Conservation (phyloP, 2,888 invertebrate genomes). For the Troides helena region DNA sequence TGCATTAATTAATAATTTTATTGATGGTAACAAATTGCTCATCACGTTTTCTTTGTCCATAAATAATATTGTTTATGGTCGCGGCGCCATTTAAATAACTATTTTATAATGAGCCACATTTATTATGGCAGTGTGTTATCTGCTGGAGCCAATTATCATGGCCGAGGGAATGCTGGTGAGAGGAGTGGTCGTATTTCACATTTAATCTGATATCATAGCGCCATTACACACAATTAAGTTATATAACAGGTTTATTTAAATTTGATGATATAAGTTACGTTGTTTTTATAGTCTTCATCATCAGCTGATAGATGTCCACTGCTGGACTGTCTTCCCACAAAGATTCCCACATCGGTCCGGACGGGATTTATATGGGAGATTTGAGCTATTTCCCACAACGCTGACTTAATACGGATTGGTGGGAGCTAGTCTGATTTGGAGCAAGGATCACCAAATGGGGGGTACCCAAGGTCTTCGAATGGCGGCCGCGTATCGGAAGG, state of each 20-base stretch:
- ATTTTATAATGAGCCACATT: slow-evolving; percentile 8
- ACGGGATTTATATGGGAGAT: no score
- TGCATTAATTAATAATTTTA: slow-evolving; percentile 15
- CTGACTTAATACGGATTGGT: no score
- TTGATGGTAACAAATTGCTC: slow-evolving; percentile 12
- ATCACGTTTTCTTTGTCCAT: slow-evolving; percentile 3
- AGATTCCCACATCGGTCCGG: no score
- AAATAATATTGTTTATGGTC: slow-evolving; percentile 16
- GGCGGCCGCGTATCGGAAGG: no score
- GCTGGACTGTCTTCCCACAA: no score
- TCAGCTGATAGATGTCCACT: no score
- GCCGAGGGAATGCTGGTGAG: slow-evolving; percentile 5
- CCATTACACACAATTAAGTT: no score
- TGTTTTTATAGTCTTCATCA: no score
- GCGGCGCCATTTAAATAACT: slow-evolving; percentile 8
- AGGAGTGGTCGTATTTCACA: background rate
- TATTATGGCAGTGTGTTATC: slow-evolving; percentile 11
- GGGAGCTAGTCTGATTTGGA: no score
- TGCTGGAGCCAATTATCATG: background rate
- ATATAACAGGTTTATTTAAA: background rate
- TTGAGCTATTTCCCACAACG: no score
- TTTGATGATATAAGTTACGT: background rate
- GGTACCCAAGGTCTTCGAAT: no score
- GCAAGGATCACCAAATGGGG: no score
- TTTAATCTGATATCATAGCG: background rate